A percentile compares a stretch with the other conserved stretches of the same genome.
These are phyloP conservation scores for Crotalus viridis DNA, from an alignment of 2,113 vertebrate species.

Conservation along the genomic window DNA sequence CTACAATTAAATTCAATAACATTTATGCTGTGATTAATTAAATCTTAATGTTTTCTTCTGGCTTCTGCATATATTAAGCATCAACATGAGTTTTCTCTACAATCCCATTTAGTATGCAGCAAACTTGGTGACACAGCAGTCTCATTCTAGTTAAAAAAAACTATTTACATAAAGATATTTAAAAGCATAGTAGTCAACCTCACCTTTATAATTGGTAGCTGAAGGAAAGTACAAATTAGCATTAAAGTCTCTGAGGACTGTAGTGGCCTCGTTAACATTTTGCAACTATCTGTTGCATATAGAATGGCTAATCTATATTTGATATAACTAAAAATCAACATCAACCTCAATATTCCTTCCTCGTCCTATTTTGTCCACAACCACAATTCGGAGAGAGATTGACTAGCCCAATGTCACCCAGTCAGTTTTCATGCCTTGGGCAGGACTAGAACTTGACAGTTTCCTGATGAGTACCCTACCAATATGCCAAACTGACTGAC, in stretches of 20 bases:
- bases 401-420: background rate
- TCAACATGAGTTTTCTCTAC: slow-evolving; percentile 53
- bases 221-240: slow-evolving; percentile 9
- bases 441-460: background rate
- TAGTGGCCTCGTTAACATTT: background rate
- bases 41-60: slow-evolving; percentile 48
- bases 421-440: background rate
- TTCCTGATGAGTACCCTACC: background rate
- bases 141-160: slow-evolving; percentile 22
- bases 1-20: slow-evolving; percentile 50
- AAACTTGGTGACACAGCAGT: slow-evolving; percentile 9
- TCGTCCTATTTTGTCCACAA: background rate
- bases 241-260: background rate
- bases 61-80: slow-evolving; percentile 30
- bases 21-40: slow-evolving; percentile 49
- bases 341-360: background rate
- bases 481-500: background rate
- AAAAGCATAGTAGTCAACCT: slow-evolving; percentile 17
- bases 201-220: slow-evolving; percentile 13
- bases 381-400: background rate
- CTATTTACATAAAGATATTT: slow-evolving; percentile 46
- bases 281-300: background rate
- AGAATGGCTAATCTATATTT: background rate
- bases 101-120: slow-evolving; percentile 30
- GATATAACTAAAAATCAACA: background rate